These are phyloP conservation scores for Paramormyrops hopkinsi DNA, from an alignment of 2,797 vertebrate genomes.

Conservation along the genomic window DNA sequence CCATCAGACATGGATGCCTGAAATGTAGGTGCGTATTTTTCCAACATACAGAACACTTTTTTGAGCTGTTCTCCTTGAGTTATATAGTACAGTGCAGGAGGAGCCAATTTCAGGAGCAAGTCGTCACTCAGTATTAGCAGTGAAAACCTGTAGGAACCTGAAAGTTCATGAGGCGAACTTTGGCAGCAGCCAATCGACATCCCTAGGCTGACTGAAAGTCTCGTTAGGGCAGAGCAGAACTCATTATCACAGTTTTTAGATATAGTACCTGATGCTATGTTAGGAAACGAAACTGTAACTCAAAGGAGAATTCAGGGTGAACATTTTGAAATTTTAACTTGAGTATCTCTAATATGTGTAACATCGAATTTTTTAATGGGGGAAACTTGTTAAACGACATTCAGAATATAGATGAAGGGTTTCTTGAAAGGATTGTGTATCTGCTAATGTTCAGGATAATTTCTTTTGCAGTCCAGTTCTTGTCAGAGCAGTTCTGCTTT, in stretches of 20 bases:
- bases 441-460: background rate
- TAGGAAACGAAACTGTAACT: background rate
- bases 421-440: background rate
- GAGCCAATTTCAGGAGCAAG: background rate
- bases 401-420: background rate
- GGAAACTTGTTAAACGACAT: background rate
- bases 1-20: background rate
- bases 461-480: background rate
- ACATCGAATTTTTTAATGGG: background rate
- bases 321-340: background rate
- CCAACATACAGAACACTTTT: background rate
- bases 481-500: background rate
- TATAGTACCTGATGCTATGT: background rate
- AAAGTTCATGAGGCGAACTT: background rate
- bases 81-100: background rate
- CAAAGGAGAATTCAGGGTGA: background rate
- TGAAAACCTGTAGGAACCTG: background rate
- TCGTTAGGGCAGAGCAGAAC: background rate
- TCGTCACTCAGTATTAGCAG: background rate
- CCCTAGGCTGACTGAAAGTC: background rate
- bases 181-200: background rate
- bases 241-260: background rate
- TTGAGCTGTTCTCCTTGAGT: background rate
- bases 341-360: background rate
- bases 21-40: background rate